phyloP scores from a whole-genome alignment of 2,797 vertebrate genomes.

The Thalassophryne amazonica region DNA sequence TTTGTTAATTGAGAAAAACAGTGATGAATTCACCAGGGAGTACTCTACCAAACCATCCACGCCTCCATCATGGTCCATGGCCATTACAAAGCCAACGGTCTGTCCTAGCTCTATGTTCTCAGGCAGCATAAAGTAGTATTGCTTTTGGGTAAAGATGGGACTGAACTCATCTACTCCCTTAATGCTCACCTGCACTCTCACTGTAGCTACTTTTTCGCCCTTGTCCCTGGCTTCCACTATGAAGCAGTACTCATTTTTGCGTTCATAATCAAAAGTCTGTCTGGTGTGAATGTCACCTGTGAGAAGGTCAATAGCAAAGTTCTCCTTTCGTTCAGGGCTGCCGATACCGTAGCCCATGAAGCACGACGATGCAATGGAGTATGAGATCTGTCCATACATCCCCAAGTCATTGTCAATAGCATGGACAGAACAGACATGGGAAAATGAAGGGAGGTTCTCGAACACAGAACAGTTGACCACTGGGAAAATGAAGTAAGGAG shows the following conservation, averaged over 20 bases:
- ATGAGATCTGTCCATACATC: conserved; percentile 83
- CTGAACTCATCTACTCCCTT: conserved; percentile 90
- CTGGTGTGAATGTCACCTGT: conserved; percentile 86
- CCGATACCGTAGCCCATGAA: conserved; percentile 71
- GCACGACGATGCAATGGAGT: conserved; percentile 86
- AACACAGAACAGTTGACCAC: conserved; percentile 78
- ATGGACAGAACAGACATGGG: conserved; percentile 79
- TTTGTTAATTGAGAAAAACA: conserved; percentile 85
- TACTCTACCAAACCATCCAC: conserved; percentile 89
- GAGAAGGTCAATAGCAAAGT: conserved; percentile 85
- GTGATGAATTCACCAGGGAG: conserved; percentile 76
- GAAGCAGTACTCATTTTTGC: conserved; percentile 82
- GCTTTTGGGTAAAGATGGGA: conserved; percentile 86
- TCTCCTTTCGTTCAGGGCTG: conserved; percentile 71
- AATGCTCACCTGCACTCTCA: conserved; percentile 83
- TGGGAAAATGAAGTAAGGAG: conserved; percentile 85
- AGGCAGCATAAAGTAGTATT: conserved; percentile 85
- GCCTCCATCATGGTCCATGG: conserved; percentile 86
- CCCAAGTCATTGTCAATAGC: conserved; percentile 89
- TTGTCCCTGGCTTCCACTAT: conserved; percentile 88
- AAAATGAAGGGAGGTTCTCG: conserved; percentile 86
- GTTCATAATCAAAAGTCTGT: conserved; percentile 89
- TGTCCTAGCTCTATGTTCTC: conserved; percentile 72
- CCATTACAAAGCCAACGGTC: conserved; percentile 84
- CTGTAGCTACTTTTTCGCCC: conserved; percentile 78